A percentile compares a stretch with the other conserved stretches of the same genome.
phyloP scores from a whole-genome alignment of 2,888 invertebrate genomes.

The Lasioglossum zephyrum region DNA sequence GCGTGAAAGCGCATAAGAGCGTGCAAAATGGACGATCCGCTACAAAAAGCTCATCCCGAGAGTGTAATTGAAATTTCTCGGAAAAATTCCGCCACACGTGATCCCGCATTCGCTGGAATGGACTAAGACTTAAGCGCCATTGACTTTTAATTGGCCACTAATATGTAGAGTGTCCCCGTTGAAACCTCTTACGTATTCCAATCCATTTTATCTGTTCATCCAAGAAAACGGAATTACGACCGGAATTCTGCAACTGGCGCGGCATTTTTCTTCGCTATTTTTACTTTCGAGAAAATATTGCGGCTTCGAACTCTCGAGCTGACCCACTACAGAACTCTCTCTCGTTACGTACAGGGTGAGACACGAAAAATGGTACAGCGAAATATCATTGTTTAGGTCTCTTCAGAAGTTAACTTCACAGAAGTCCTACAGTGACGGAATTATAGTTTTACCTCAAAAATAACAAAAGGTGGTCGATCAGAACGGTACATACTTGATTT shows the following conservation, averaged over 20 bases:
- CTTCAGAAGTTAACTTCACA: too few species aligned
- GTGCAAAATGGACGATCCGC: constrained; percentile 21
- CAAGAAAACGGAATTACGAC: background rate
- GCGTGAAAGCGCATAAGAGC: background rate
- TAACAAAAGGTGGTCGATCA: too few species aligned
- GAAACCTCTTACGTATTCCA: background rate
- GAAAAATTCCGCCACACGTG: constrained; percentile 19
- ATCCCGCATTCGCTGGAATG: background rate
- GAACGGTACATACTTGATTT: too few species aligned
- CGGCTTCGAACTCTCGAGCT: background rate
- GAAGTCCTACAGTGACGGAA: too few species aligned
- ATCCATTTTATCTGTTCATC: background rate
- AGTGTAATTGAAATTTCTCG: constrained; percentile 32
- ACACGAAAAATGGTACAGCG: background rate
- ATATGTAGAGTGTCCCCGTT: background rate
- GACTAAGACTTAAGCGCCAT: background rate
- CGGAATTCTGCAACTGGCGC: background rate
- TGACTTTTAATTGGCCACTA: background rate
- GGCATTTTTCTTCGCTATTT: background rate
- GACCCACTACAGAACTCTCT: background rate
- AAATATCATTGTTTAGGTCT: background rate
- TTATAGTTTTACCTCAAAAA: too few species aligned
- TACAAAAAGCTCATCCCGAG: constrained; percentile 31
- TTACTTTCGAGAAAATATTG: background rate
- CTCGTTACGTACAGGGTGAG: background rate